Evolutionary conservation across 2,797 vertebrate species (phyloP).

Genomic region (Anguilla pacifica): DNA sequence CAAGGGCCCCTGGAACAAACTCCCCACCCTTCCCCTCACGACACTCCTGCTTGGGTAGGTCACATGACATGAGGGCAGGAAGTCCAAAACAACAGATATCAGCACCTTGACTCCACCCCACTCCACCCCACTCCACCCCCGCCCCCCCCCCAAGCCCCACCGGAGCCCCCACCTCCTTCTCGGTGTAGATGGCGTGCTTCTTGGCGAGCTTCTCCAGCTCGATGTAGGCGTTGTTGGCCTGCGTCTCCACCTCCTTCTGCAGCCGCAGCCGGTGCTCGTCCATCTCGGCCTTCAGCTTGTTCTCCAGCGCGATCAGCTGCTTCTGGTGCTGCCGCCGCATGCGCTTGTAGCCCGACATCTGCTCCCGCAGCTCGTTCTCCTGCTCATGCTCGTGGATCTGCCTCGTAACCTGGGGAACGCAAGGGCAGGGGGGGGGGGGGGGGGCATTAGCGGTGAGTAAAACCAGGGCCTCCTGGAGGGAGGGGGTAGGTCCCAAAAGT

Average conservation of each 20-base stretch:
- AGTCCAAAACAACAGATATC: not conserved
- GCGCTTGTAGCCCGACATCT: conserved; percentile 99
- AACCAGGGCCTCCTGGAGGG: not conserved
- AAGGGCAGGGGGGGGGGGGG: conserved; percentile 13
- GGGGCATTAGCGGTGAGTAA: not conserved
- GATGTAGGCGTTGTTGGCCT: conserved; percentile 99
- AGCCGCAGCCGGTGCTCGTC: conserved; percentile 99
- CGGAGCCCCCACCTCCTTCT: conserved; percentile 86
- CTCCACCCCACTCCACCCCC: not conserved
- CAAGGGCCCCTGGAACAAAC: too few relatives aligned
- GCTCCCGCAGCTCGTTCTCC: conserved; percentile 98
- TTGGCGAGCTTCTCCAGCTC: conserved; percentile 99
- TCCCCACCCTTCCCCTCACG: too few relatives aligned
- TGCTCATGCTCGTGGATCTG: conserved; percentile 99
- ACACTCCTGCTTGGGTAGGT: not conserved
- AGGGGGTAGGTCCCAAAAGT: not conserved
- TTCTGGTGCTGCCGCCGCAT: conserved; percentile 99
- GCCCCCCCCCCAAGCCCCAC: not conserved
- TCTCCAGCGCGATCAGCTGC: conserved; percentile 99
- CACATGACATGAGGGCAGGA: not conserved
- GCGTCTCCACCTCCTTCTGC: conserved; percentile 99
- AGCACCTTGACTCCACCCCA: not conserved
- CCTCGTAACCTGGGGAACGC: conserved; percentile 85
- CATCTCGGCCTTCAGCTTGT: conserved; percentile 99
- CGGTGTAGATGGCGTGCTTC: conserved; percentile 89